phyloP scores from a whole-genome alignment of 2,888 invertebrate species.

The Archips xylosteana region DNA sequence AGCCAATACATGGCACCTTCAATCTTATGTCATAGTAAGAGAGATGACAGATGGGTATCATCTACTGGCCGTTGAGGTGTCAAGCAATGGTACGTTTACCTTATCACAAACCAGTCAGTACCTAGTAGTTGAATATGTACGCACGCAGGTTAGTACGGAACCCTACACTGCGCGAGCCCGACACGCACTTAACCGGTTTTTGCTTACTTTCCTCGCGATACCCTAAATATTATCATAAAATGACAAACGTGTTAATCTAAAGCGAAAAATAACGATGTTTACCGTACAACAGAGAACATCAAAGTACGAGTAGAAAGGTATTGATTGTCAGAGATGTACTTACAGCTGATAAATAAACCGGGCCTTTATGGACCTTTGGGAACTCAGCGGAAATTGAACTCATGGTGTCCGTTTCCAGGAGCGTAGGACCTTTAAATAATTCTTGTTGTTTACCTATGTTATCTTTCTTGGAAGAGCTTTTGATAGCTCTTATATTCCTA shows the following conservation, averaged over 20 bases:
- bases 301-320: conserved; percentile 8
- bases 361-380: conserved; percentile 28
- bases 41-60: no score
- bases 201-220: not conserved
- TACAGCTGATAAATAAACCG: not conserved
- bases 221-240: not conserved
- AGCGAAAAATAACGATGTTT: not conserved
- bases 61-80: no score
- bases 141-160: no score
- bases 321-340: conserved; percentile 25
- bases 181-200: no score
- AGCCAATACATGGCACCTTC: no score
- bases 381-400: conserved; percentile 27
- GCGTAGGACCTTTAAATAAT: conserved; percentile 23
- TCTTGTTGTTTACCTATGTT: conserved; percentile 4
- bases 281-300: not conserved
- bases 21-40: no score
- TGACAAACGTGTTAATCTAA: not conserved
- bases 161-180: no score
- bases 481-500: not conserved
- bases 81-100: no score
- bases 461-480: not conserved
- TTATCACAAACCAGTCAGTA: no score
- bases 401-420: conserved; percentile 23
- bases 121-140: no score